Evolutionary conservation across 2,797 vertebrate genomes (phyloP), one percentile per base, ranked within the genome.

Genomic region (Hybognathus amarus): DNA sequence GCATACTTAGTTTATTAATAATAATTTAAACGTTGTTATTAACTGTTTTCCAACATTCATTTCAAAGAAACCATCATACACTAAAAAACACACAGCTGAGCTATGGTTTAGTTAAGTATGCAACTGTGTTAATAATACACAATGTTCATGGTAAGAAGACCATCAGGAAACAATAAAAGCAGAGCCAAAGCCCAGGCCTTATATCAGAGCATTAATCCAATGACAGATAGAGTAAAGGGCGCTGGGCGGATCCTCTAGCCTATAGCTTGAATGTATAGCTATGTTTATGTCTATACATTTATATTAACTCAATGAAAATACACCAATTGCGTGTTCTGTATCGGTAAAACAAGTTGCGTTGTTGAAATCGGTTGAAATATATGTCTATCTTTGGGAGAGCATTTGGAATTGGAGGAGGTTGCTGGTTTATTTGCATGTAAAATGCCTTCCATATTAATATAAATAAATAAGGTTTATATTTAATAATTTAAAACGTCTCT

Each of bases 161-260:
- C 13, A 27, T 27, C 24, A 69, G 30, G 24, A 80, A 74, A 50
- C 30, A 64, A 81, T 52, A 27, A 75, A 74, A 64, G 30, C 20
- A n/a, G 7, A 22, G 45, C 20, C 36, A 73, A 50, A 66, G 13
- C n/a, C 6, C 56, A 54, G 70, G 80, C 61, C 80, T 54, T n/a
- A 13, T 66, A 2, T 67, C 33, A 54, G 18, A 67, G 2, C 5
- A 68, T 30, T 17, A 18, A 30, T 30, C 17, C 36, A 76, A 66
- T 54, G n/a, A 45, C 47, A 56, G 71, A 27, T 5, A 52, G 42
- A 30, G 66, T 42, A 54, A 68, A 2, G 2, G 36, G 52, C 38
- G 18, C 33, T 45, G 81, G 73, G 81, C 63, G 81, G 71, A 76
- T 76, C 81, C 73, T 68, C 63, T n/a, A n/a, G n/a, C n/a, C n/a